Base-by-base conservation (phyloP, 2,888 invertebrate species). In the Uropetala carovei region DNA sequence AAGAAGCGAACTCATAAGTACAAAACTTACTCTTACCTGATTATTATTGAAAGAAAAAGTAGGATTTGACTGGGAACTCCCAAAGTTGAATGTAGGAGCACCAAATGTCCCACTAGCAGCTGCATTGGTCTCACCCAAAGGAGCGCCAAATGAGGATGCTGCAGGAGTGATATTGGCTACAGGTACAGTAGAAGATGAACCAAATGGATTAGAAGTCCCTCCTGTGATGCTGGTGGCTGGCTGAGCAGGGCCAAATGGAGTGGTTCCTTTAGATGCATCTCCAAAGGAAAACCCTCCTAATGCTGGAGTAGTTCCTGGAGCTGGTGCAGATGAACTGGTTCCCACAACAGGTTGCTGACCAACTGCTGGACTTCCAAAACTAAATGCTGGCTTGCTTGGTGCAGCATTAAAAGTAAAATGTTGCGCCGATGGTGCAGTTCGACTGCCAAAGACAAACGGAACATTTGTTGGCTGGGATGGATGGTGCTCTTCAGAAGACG, bases 121-220 rank as follows among this genome's bases (percentile, higher is more conserved):
- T 30, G 89, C 18, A 8, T 68, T 89, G 59, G n/a, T 43, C 56
- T 89, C 89, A 11, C 89, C 89, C 18, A 89, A 5, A 11, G 89
- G 30, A 56, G 89, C 56, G 18, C 89, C 89, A n/a, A 89, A 89
- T 43, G 89, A 10, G 7, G 89, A 64, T 43, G 56, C 83, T 56
- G 83, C 56, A n/a, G 83, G 83, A n/a, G 83, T 14, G 14, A 83
- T 83, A 83, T 83, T 83, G 9, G 83, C 83, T 56, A 83, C 83
- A 18, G 89, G 86, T 59, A 30, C 43, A 3, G 89, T 22, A 56
- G 89, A 22, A 43, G 89, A 64, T n/a, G 89, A 64, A 7, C 89
- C 68, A 89, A 89, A 89, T 7, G 89, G 89, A 89, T 89, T 89
- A 4, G 64, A 60, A 64, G 89, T 89, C 43, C 89, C 89, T 89